Percentiles rank a stretch among this genome's conserved stretches.
These are phyloP conservation scores for Melanogrammus aeglefinus DNA, from an alignment of 2,797 vertebrate species.

Conservation along the genomic window DNA sequence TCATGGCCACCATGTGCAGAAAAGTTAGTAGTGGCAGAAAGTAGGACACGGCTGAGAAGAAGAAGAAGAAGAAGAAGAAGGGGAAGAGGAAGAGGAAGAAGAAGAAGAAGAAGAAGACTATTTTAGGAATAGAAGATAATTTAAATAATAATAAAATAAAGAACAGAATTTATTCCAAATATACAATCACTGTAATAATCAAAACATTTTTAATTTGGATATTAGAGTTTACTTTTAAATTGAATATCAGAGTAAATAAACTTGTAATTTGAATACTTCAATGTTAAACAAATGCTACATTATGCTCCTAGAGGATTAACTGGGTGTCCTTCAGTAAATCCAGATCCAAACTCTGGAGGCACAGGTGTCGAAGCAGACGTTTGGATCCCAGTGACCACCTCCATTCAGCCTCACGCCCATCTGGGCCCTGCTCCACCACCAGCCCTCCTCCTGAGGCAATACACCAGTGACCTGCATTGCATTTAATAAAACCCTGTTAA, in stretches of 20 bases:
- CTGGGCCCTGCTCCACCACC: neutral
- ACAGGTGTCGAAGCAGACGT: neutral
- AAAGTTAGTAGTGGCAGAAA: neutral
- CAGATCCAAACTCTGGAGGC: neutral
- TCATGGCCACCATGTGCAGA: constrained; percentile 1
- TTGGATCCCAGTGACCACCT: neutral
- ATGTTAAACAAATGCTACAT: neutral
- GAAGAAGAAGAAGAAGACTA: neutral
- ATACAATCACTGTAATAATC: neutral
- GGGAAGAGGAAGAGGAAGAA: neutral
- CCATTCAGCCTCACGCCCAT: neutral
- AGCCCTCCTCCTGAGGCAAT: neutral
- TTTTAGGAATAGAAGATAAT: no score
- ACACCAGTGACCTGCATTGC: neutral
- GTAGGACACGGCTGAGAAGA: neutral
- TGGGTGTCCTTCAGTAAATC: neutral
- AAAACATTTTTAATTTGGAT: neutral
- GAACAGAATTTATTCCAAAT: neutral
- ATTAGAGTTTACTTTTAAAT: no score
- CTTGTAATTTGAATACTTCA: neutral
- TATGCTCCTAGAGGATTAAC: neutral
- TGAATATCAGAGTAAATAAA: neutral
- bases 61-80: no score
- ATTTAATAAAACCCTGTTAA: neutral
- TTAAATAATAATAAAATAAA: neutral